Evolutionary conservation across 2,888 invertebrate species (phyloP).

Genomic region (Crossocerus cetratus): DNA sequence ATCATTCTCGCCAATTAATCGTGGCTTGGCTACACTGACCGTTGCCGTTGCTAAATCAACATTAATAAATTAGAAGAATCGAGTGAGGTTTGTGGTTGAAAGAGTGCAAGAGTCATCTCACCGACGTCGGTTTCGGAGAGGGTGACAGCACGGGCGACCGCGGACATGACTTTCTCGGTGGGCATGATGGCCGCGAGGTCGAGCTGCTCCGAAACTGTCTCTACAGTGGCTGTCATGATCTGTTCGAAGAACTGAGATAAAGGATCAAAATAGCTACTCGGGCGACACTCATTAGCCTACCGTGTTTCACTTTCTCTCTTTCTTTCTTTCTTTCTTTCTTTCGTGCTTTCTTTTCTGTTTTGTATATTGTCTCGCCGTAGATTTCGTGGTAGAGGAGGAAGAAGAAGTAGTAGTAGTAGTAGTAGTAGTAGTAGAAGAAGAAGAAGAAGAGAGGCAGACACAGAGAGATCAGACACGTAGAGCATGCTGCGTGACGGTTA

Average conservation of each 20-base stretch:
- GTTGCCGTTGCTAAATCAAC: conserved; percentile 81
- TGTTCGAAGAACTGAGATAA: conserved; percentile 79
- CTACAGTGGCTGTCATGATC: conserved; percentile 97
- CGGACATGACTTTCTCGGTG: conserved; percentile 85
- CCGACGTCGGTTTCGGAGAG: conserved; percentile 93
- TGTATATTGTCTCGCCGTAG: conserved; percentile 53
- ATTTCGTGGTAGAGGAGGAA: conserved; percentile 60
- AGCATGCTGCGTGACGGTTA: conserved; percentile 54
- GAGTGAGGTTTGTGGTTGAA: too few relatives aligned
- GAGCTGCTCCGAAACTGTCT: conserved; percentile 93
- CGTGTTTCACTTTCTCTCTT: conserved; percentile 51
- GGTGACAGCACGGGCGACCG: conserved; percentile 91
- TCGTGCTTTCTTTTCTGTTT: too few relatives aligned
- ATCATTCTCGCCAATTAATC: conserved; percentile 87
- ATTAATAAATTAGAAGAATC: neutral
- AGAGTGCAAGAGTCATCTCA: too few relatives aligned
- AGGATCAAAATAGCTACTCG: conserved; percentile 71
- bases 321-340: neutral
- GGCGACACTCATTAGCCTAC: conserved; percentile 68
- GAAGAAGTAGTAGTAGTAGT: conserved; percentile 57
- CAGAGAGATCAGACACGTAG: conserved; percentile 54
- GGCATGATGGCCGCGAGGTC: conserved; percentile 93
- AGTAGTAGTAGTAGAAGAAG: conserved; percentile 59
- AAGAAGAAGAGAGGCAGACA: conserved; percentile 56
- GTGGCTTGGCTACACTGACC: conserved; percentile 86